Evolutionary conservation across 2,888 invertebrate species (phyloP).

Genomic region (Plebejus anna): DNA sequence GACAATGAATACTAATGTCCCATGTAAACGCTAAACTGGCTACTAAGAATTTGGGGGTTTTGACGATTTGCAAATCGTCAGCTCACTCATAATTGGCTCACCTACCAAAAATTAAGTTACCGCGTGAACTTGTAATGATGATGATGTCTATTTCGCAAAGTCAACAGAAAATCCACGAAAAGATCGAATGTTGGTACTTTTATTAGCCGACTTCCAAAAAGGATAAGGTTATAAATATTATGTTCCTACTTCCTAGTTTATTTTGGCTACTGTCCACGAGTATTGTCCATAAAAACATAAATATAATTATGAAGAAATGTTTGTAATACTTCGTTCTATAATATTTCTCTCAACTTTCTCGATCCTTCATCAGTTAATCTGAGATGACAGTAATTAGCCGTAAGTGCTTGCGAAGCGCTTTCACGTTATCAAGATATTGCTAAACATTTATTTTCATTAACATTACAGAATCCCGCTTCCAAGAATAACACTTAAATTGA

Average conservation of each 20-base stretch:
- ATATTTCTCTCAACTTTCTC: neutral
- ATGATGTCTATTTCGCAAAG: neutral
- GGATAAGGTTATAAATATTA: no score
- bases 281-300: neutral
- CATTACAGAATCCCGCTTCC: constrained; percentile 7
- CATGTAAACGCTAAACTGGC: constrained; percentile 35
- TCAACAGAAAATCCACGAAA: neutral
- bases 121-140: neutral
- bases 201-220: no score
- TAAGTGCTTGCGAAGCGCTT: constrained; percentile 12
- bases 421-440: constrained; percentile 4
- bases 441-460: constrained; percentile 9
- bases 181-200: no score
- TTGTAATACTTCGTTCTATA: neutral
- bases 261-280: no score
- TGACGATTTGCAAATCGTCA: neutral
- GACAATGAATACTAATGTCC: constrained; percentile 48
- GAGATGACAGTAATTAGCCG: neutral
- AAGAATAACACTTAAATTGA: constrained; percentile 20
- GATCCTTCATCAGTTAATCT: neutral
- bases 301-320: no score
- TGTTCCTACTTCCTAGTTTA: no score
- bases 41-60: neutral
- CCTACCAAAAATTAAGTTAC: neutral
- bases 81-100: neutral